Conservation (phyloP, 2,888 invertebrate species). For the Ochropacha duplaris region DNA sequence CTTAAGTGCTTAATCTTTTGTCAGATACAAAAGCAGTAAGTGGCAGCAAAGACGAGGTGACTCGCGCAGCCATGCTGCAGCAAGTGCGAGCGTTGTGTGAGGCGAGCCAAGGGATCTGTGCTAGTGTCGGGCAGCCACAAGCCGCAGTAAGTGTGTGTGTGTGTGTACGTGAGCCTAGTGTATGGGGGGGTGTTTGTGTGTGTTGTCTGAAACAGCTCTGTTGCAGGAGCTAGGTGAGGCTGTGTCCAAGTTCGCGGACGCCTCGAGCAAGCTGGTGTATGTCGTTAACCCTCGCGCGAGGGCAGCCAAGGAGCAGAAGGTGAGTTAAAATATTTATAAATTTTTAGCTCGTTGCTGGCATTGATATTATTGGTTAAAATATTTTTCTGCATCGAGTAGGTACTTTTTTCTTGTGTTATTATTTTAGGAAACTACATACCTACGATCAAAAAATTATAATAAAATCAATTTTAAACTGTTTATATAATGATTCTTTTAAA, state of each 20-base stretch:
- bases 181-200: constrained; percentile 13
- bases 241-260: constrained; percentile 30
- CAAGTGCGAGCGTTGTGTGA: constrained; percentile 40
- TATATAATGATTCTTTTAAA: too few species aligned
- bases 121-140: constrained; percentile 23
- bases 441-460: too few species aligned
- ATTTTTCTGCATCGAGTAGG: too few species aligned
- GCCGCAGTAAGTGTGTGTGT: constrained; percentile 19
- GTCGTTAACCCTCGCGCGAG: constrained; percentile 32
- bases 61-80: constrained; percentile 28
- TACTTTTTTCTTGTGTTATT: too few species aligned
- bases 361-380: too few species aligned
- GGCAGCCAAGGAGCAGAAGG: constrained; percentile 39
- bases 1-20: not conserved
- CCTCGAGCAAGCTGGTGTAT: constrained; percentile 30
- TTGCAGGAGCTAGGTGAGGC: constrained; percentile 34
- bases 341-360: too few species aligned
- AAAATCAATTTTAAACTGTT: too few species aligned
- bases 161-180: constrained; percentile 7
- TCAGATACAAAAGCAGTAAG: constrained; percentile 46
- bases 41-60: constrained; percentile 29
- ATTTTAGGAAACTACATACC: too few species aligned
- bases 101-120: constrained; percentile 37
- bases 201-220: not conserved
- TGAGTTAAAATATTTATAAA: too few species aligned